These are phyloP conservation scores for Leptinotarsa texana DNA, from an alignment of 1,140 invertebrate genomes.

Conservation along the genomic window DNA sequence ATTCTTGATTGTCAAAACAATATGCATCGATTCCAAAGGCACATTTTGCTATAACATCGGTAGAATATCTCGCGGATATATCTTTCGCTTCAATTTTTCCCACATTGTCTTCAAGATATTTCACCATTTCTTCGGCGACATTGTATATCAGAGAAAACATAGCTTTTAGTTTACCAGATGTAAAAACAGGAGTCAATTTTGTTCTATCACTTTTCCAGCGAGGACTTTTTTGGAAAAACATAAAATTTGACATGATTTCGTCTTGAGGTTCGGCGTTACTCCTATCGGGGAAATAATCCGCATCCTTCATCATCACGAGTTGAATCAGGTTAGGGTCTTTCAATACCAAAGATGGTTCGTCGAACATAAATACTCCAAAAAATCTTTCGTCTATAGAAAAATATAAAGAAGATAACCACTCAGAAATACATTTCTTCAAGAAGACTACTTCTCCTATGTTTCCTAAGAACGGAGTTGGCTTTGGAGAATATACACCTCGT, in stretches of 20 bases:
- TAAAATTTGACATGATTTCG: slow-evolving; percentile 22
- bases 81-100: slow-evolving; percentile 38
- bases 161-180: slow-evolving; percentile 59
- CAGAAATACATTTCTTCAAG: slow-evolving; percentile 39
- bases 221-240: slow-evolving; percentile 50
- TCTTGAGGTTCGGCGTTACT: slow-evolving; percentile 3
- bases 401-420: slow-evolving; percentile 47
- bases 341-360: slow-evolving; percentile 49
- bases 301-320: slow-evolving; percentile 60
- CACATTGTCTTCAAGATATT: slow-evolving; percentile 32
- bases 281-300: slow-evolving; percentile 61
- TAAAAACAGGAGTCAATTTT: slow-evolving; percentile 61
- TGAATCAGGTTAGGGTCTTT: slow-evolving; percentile 62
- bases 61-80: slow-evolving; percentile 54
- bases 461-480: slow-evolving; percentile 53
- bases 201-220: slow-evolving; percentile 58
- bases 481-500: slow-evolving; percentile 51
- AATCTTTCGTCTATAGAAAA: slow-evolving; percentile 35
- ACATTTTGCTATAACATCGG: slow-evolving; percentile 57
- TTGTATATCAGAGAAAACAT: slow-evolving; percentile 50
- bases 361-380: slow-evolving; percentile 54
- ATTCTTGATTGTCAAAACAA: slow-evolving; percentile 52
- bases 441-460: slow-evolving; percentile 44
- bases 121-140: slow-evolving; percentile 32
- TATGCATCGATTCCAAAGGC: slow-evolving; percentile 57